Evolutionary conservation across 2,113 vertebrate species (phyloP), one percentile per base, ranked within the genome.

Genomic region (Australoheros scitulus): DNA sequence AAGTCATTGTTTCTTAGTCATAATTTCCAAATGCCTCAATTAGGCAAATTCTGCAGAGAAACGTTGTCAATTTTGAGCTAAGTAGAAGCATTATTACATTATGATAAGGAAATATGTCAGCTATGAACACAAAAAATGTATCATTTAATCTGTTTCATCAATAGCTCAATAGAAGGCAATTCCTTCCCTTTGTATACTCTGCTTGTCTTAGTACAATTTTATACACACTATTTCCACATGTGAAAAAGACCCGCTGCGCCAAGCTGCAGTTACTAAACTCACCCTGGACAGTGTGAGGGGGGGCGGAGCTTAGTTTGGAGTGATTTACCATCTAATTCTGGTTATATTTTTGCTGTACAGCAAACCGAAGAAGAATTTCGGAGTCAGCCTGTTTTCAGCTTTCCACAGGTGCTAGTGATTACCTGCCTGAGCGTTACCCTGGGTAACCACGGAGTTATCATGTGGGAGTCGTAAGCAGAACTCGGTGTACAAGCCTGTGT

Each of bases 371-470:
- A 52, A 65, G 11, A 52, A 61, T 18, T 59, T 55, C 11, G 18
- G 57, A 70, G 61, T 70, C 61, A 77, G 55, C 60, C 32, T 38
- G 18, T 60, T 72, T 58, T 38, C 18, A 58, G 32, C 15, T 59
- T 47, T 56, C 24, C 17, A 43, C 74, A 61, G 75, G n/a, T 84
- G 79, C 7, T 56, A 24, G 29, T 47, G 22, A 61, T 80, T 57
- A 82, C 78, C 83, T 88, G 61, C 52, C 60, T 43, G 32, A 38
- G n/a, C 17, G 4, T 43, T 61, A 20, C 36, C 47, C 52, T 47
- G 6, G 24, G 64, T 76, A 74, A 79, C 57, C n/a, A 41, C 26
- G 14, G 2, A 55, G 29, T 50, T 78, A 32, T 63, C 17, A 61
- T 70, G 43, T 75, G 50, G 26, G 17, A 61, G 43, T 55, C 57